These are phyloP conservation scores for Temnothorax ravouxi DNA, from an alignment of 2,888 invertebrate species.

Conservation along the genomic window DNA sequence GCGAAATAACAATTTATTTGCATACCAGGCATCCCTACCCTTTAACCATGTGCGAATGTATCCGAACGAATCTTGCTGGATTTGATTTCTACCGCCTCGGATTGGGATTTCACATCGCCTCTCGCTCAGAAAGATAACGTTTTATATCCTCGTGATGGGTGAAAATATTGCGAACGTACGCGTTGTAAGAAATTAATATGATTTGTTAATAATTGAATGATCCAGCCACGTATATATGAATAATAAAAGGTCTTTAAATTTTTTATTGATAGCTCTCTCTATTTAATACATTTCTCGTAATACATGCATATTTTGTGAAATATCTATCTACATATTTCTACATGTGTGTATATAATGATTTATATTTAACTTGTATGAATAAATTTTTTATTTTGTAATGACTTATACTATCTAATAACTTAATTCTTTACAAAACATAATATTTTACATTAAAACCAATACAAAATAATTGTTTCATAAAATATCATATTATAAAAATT, in stretches of 20 bases:
- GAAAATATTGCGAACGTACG: background rate
- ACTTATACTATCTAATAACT: background rate
- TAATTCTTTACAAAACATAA: background rate
- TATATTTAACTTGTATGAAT: background rate
- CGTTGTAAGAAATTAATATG: background rate
- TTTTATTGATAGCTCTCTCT: background rate
- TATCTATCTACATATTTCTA: background rate
- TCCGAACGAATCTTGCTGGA: slow-evolving; percentile 70
- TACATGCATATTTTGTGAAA: background rate
- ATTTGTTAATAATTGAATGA: slow-evolving; percentile 8
- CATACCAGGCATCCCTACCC: slow-evolving; percentile 58
- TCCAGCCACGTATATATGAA: background rate
- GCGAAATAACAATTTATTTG: slow-evolving; percentile 76
- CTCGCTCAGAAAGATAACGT: slow-evolving; percentile 40
- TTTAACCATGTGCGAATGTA: slow-evolving; percentile 60
- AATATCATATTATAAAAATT: slow-evolving; percentile 11
- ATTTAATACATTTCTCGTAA: background rate
- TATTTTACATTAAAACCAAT: background rate
- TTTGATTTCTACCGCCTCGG: slow-evolving; percentile 64
- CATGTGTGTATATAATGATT: background rate
- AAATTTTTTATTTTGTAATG: background rate
- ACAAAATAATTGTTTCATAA: slow-evolving; percentile 2
- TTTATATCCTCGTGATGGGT: background rate
- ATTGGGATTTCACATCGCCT: slow-evolving; percentile 38
- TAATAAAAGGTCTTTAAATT: background rate